Conservation (phyloP, 2,113 vertebrate genomes). For the Perccottus glenii region DNA sequence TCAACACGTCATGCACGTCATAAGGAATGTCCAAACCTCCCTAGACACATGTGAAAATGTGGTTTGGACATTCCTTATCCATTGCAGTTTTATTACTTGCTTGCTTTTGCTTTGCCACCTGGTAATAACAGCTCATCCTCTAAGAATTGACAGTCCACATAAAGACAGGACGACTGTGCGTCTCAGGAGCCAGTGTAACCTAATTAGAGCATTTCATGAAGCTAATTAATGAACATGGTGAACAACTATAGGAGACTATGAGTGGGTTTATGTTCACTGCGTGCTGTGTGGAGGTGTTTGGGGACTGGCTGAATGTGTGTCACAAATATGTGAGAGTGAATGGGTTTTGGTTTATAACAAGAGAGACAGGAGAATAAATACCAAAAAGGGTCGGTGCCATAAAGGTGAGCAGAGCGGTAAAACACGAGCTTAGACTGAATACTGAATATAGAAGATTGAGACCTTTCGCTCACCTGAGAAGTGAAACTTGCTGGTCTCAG, state of each 20-base stretch:
- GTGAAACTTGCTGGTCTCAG: constrained; percentile 40
- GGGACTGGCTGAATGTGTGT: constrained; percentile 11
- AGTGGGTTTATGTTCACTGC: constrained; percentile 12
- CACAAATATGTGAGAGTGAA: background rate
- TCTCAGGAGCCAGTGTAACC: constrained; percentile 26
- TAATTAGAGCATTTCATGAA: constrained; percentile 38
- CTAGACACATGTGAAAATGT: background rate
- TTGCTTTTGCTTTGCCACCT: constrained; percentile 10
- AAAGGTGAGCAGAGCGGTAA: background rate
- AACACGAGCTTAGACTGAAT: background rate
- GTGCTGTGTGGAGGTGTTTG: background rate
- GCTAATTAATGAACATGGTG: constrained; percentile 48
- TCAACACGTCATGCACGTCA: no score
- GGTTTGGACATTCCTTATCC: background rate
- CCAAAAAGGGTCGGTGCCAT: background rate
- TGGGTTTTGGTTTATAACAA: constrained; percentile 33
- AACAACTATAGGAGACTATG: constrained; percentile 35
- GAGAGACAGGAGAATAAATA: constrained; percentile 20
- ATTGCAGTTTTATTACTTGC: background rate
- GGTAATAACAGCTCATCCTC: constrained; percentile 6
- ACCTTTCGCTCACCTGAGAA: constrained; percentile 59
- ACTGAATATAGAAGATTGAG: background rate
- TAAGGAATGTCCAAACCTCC: no score
- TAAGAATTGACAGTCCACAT: constrained; percentile 1
- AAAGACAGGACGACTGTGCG: background rate